Conservation (phyloP, 2,113 vertebrate genomes). For the Diphyllodes magnificus region DNA sequence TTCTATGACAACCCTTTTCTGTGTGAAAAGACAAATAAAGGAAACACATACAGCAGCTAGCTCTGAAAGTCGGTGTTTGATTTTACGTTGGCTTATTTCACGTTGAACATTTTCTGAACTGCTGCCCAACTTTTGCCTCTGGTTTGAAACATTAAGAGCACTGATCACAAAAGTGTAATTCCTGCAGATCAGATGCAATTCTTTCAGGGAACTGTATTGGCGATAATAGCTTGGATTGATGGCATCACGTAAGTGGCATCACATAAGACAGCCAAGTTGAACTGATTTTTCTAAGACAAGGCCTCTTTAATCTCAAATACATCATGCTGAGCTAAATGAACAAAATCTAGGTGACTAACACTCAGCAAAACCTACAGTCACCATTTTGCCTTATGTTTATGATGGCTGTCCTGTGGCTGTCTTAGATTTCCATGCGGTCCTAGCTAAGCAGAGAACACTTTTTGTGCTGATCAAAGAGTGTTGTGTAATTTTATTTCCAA, state of each 20-base stretch:
- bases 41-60: background rate
- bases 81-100: background rate
- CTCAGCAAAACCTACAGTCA: background rate
- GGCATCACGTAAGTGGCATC: fast-evolving
- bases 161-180: background rate
- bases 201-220: background rate
- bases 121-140: background rate
- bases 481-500: background rate
- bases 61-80: background rate
- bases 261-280: background rate
- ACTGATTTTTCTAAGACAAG: slow-evolving; percentile 7
- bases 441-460: background rate
- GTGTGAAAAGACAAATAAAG: background rate
- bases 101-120: background rate
- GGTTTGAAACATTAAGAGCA: background rate
- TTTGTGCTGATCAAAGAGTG: background rate
- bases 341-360: background rate
- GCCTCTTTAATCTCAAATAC: background rate
- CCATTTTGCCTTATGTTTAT: background rate
- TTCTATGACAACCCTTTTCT: slow-evolving; percentile 28
- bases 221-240: background rate
- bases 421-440: background rate
- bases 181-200: background rate
- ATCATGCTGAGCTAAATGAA: slow-evolving; percentile 21
- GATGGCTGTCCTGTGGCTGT: background rate